phyloP scores from a whole-genome alignment of 1,140 invertebrate species.

The Lordiphosa mommai region DNA sequence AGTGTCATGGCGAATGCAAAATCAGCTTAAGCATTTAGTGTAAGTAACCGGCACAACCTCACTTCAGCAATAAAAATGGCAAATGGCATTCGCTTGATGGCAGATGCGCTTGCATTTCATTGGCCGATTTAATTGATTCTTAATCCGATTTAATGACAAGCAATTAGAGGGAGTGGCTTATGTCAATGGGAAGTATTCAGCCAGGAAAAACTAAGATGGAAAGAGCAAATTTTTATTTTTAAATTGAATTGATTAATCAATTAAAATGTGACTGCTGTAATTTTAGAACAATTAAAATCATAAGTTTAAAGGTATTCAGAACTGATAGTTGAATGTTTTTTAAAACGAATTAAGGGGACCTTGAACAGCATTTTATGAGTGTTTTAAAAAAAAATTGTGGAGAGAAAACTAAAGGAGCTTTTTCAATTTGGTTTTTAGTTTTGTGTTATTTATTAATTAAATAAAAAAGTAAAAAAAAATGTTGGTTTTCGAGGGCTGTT shows the following conservation, averaged over 20 bases:
- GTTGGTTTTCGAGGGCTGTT: background rate
- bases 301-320: too few species aligned
- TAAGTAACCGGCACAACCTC: conserved; percentile 9
- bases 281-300: too few species aligned
- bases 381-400: too few species aligned
- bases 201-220: too few species aligned
- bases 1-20: conserved; percentile 56
- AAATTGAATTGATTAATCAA: too few species aligned
- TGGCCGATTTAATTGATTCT: conserved; percentile 37
- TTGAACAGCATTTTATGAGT: too few species aligned
- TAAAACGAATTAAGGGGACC: too few species aligned
- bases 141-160: conserved; percentile 37
- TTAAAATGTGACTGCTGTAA: too few species aligned
- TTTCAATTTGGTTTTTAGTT: too few species aligned
- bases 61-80: conserved; percentile 22
- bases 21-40: conserved; percentile 50
- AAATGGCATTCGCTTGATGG: conserved; percentile 1
- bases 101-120: conserved; percentile 15
- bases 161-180: conserved; percentile 29
- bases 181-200: background rate
- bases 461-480: background rate
- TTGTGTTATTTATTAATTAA: too few species aligned
- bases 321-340: too few species aligned
- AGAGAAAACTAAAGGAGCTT: too few species aligned
- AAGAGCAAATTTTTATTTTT: background rate